Evolutionary conservation across 2,888 invertebrate species (phyloP), one percentile per base, ranked within the genome.

Genomic region (Polymixis flavicincta): DNA sequence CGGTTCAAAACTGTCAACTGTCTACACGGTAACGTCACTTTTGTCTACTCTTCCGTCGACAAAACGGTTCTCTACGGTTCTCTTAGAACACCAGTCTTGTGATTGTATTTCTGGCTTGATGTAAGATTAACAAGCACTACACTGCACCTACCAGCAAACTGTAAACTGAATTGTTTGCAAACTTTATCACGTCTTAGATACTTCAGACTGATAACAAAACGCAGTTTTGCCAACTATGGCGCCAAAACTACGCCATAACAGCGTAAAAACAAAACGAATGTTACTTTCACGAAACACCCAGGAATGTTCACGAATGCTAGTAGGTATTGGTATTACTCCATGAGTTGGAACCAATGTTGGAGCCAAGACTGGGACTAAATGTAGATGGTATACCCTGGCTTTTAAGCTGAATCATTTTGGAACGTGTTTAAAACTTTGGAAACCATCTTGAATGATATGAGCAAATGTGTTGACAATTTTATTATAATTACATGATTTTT

Each of bases 281-380:
- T 90, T 90, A 93, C 89, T 91, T 90, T 87, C 89, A 90, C 88
- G 88, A 74, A 70, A 79, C 73, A 66, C 61, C 61, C 61, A 86
- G 91, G 93, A 93, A 93, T 93, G 92, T 89, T 89, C 91, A 92
- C 90, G 87, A 90, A 87, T 88, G 87, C 87, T 80, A 63, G 80
- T 76, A 79, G 79, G 54, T 61, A 79, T 60, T 77, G 71, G 68
- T 74, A 45, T 75, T 75, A 76, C 67, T 73, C 54, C 76, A 76
- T 28, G 54, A 48, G 32, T 71, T 75, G 66, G 70, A 42, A 45
- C 85, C 74, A 79, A 64, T 52, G 61, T 70, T 76, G 61, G 79
- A 6, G 6, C 61, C 57, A 85, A 75, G 32, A 13, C 7, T 73
- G 71, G 72, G 60, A 59, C 55, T 67, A 59, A 59, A 50, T 32